Evolutionary conservation across 2,797 vertebrate genomes (phyloP).

Genomic region (Antennarius maculatus): DNA sequence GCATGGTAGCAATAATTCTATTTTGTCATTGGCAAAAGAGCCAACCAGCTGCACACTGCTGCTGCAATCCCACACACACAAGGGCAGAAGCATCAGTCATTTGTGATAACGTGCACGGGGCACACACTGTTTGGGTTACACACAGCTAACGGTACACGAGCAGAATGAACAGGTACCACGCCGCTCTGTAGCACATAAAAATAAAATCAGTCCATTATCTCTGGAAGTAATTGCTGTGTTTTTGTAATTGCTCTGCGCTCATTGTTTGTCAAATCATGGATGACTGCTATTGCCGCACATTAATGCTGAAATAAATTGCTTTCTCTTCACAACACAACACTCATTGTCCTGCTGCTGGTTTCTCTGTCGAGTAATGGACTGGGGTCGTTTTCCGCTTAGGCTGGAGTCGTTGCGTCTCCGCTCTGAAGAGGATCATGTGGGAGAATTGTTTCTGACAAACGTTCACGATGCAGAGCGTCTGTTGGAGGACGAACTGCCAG

Average conservation of each 20-base stretch:
- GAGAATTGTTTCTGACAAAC: background rate
- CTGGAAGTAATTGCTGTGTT: slow-evolving; percentile 51
- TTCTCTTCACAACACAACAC: slow-evolving; percentile 24
- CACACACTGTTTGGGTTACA: background rate
- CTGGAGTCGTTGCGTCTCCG: slow-evolving; percentile 7
- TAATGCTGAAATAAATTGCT: slow-evolving; percentile 51
- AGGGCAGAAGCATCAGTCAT: background rate
- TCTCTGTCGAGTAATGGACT: slow-evolving; percentile 34
- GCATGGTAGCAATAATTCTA: background rate
- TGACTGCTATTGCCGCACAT: slow-evolving; percentile 36
- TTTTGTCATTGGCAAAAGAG: background rate
- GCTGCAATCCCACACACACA: slow-evolving; percentile 5
- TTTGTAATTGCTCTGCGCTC: slow-evolving; percentile 31
- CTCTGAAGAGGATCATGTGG: slow-evolving; percentile 4
- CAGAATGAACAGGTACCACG: background rate
- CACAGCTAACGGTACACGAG: background rate
- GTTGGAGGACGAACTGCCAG: too few species aligned
- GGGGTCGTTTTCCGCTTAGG: slow-evolving; percentile 18
- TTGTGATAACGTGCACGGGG: background rate
- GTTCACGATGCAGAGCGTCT: background rate
- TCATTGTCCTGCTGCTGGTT: slow-evolving; percentile 24
- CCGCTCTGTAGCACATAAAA: slow-evolving; percentile 1
- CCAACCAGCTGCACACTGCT: slow-evolving; percentile 5
- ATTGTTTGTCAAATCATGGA: slow-evolving; percentile 46
- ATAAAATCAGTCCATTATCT: slow-evolving; percentile 44